These are phyloP conservation scores for Pollicipes pollicipes DNA, from an alignment of 1,140 invertebrate species.

Conservation along the genomic window DNA sequence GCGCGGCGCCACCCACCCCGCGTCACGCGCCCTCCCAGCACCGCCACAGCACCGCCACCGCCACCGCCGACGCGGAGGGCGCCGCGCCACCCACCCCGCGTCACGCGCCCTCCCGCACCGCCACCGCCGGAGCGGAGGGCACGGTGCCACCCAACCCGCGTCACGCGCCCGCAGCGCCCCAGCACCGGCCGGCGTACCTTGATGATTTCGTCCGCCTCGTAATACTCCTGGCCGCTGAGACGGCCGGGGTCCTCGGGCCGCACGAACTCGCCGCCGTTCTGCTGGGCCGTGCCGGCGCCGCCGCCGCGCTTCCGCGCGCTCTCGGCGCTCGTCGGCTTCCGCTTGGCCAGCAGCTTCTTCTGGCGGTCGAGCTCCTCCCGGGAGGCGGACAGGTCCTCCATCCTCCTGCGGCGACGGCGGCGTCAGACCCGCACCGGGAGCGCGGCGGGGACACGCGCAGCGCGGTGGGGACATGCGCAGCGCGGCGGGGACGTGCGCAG, in stretches of 20 bases:
- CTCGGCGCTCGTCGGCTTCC: constrained; percentile 77
- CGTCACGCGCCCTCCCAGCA: no score
- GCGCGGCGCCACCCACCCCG: no score
- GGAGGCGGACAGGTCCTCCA: constrained; percentile 87
- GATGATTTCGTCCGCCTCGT: constrained; percentile 83
- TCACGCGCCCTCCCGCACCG: no score
- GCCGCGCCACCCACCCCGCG: no score
- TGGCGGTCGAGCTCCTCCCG: constrained; percentile 94
- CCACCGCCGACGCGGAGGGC: no score
- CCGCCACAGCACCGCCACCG: no score
- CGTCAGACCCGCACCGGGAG: no score
- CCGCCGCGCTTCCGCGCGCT: constrained; percentile 46
- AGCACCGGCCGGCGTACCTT: constrained; percentile 38
- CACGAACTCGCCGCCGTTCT: constrained; percentile 47
- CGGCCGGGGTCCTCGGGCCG: constrained; percentile 58
- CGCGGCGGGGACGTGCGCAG: no score
- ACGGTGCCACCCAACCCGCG: not conserved
- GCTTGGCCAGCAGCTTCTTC: constrained; percentile 81
- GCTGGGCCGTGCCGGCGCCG: constrained; percentile 9
- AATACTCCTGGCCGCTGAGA: constrained; percentile 79
- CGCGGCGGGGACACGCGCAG: no score
- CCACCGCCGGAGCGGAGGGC: not conserved
- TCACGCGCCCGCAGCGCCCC: no score
- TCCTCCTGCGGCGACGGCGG: constrained; percentile 42
- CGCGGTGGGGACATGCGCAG: no score